A percentile compares a stretch with the other conserved stretches of the same genome.
These are phyloP conservation scores for Lordiphosa andalusiaca DNA, from an alignment of 2,888 invertebrate genomes.

Conservation along the genomic window DNA sequence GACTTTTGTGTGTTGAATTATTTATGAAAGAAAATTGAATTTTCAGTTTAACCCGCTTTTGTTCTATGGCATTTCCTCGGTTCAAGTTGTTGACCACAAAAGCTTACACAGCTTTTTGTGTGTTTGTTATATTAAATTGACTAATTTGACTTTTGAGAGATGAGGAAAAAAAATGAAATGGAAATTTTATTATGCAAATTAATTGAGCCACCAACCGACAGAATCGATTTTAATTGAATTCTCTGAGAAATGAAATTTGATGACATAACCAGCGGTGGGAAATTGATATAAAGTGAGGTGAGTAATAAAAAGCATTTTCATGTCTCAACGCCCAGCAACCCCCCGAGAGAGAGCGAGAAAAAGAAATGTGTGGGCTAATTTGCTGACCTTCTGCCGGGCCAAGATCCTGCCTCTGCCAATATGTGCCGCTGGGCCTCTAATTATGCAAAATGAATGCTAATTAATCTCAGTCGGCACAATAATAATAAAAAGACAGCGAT, in stretches of 20 bases:
- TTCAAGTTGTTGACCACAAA: too few species aligned
- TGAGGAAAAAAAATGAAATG: conserved; percentile 17
- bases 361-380: background rate
- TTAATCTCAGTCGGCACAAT: conserved; percentile 64
- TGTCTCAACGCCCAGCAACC: background rate
- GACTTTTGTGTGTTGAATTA: too few species aligned
- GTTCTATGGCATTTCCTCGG: too few species aligned
- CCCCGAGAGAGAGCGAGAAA: background rate
- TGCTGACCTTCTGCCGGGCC: conserved; percentile 1
- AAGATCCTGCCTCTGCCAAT: background rate
- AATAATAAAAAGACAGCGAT: conserved; percentile 29
- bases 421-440: conserved; percentile 43
- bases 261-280: background rate
- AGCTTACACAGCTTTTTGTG: too few species aligned
- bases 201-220: conserved; percentile 31
- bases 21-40: too few species aligned
- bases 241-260: conserved; percentile 3
- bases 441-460: conserved; percentile 76
- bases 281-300: conserved; percentile 31
- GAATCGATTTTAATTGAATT: conserved; percentile 3
- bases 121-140: too few species aligned
- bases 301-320: conserved; percentile 10
- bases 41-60: too few species aligned
- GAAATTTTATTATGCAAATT: conserved; percentile 27
- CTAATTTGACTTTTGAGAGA: conserved; percentile 1